These are phyloP conservation scores for Cheracebus regulus DNA, from an alignment of 2,797 vertebrate genomes.

Conservation along the genomic window DNA sequence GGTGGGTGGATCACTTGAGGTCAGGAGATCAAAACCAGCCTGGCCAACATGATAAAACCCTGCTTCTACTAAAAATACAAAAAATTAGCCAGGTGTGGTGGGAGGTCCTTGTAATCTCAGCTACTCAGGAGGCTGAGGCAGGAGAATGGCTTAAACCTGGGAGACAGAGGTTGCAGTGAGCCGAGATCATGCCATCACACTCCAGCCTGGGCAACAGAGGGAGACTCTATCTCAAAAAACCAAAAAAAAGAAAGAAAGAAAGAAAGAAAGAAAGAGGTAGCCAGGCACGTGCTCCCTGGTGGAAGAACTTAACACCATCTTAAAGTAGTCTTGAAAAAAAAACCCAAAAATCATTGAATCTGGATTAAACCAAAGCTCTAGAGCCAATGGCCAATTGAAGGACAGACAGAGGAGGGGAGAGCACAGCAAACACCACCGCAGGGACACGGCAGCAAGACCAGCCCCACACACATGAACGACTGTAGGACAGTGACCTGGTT, in stretches of 20 bases:
- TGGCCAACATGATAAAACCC: background rate
- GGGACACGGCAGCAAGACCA: background rate
- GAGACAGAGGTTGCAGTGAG: background rate
- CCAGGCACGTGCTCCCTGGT: fast-evolving
- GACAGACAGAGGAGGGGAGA: background rate
- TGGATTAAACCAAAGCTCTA: background rate
- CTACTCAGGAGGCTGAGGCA: background rate
- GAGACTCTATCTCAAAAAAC: background rate
- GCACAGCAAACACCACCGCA: fast-evolving
- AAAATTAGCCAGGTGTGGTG: background rate
- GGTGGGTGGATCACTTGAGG: background rate
- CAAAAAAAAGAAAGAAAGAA: no score
- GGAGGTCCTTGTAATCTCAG: background rate
- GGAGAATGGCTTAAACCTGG: background rate
- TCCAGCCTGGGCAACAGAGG: background rate
- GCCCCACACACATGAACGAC: fast-evolving
- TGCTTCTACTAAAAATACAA: background rate
- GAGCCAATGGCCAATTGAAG: no score
- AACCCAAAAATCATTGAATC: background rate
- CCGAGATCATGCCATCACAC: background rate
- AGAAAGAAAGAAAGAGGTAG: background rate
- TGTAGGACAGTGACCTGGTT: background rate
- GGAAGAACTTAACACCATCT: no score
- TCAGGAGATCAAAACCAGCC: background rate
- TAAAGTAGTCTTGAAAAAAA: no score